Conservation (phyloP, 1,140 invertebrate species). For the Scaptomyza hsui region DNA sequence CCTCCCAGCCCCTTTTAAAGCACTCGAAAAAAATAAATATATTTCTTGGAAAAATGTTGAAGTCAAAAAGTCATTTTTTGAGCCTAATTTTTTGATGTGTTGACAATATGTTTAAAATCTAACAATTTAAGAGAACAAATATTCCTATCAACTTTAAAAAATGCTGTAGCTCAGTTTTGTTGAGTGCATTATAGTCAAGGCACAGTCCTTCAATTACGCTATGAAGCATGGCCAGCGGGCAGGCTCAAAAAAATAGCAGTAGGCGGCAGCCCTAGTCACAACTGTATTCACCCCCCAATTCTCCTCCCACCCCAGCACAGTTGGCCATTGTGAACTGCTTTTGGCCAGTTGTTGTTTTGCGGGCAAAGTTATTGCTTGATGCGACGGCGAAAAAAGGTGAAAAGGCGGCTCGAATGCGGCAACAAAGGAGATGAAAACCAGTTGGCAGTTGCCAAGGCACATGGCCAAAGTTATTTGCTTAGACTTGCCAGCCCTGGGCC, state of each 20-base stretch:
- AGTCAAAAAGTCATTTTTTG: too few species aligned
- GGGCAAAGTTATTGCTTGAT: constrained; percentile 40
- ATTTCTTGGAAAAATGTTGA: too few species aligned
- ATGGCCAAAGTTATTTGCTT: constrained; percentile 50
- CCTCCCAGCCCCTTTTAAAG: neutral
- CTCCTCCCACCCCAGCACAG: neutral
- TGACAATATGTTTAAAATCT: too few species aligned
- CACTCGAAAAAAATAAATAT: too few species aligned
- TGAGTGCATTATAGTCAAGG: neutral
- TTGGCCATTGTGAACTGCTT: neutral
- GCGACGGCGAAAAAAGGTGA: constrained; percentile 38
- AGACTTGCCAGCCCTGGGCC: constrained; percentile 31
- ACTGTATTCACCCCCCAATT: too few species aligned
- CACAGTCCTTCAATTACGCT: constrained; percentile 69
- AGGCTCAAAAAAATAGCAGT: constrained; percentile 4
- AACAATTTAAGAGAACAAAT: too few species aligned
- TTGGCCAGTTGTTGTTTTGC: constrained; percentile 14
- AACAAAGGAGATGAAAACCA: constrained; percentile 43
- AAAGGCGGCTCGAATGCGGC: constrained; percentile 29
- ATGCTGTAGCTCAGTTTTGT: neutral
- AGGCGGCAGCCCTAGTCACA: constrained; percentile 6
- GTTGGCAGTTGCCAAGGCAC: constrained; percentile 35
- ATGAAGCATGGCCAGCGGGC: constrained; percentile 62
- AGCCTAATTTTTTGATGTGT: too few species aligned
- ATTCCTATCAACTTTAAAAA: too few species aligned